These are phyloP conservation scores for Acanthacorydalis orientalis DNA, from an alignment of 2,888 invertebrate genomes.

Conservation along the genomic window DNA sequence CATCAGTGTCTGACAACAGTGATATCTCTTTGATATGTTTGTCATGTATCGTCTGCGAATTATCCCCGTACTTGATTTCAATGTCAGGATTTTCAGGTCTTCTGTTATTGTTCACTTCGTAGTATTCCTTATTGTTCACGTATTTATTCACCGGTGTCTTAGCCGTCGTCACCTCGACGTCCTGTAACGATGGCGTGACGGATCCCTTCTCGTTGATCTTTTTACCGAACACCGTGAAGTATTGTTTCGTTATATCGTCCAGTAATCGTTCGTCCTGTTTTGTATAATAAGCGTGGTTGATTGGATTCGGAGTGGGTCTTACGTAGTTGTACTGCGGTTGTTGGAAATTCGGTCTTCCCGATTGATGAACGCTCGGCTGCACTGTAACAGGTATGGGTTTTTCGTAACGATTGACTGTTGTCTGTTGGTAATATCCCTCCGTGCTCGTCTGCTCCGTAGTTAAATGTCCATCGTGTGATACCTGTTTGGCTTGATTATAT, in stretches of 20 bases:
- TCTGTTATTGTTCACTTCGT: constrained; percentile 7
- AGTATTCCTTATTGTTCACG: constrained; percentile 8
- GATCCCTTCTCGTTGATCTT: constrained; percentile 38
- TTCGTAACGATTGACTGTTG: constrained; percentile 7
- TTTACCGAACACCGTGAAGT: constrained; percentile 57
- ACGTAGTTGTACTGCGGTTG: constrained; percentile 17
- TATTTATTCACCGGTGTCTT: constrained; percentile 8
- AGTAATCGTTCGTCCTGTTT: constrained; percentile 47
- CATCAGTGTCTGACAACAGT: constrained; percentile 46
- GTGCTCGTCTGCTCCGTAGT: constrained; percentile 1
- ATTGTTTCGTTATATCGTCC: constrained; percentile 57
- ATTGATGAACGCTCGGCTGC: constrained; percentile 18
- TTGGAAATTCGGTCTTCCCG: constrained; percentile 19
- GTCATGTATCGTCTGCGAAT: constrained; percentile 14
- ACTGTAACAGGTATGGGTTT: constrained; percentile 20
- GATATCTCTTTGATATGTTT: constrained; percentile 21
- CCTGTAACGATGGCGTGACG: constrained; percentile 12
- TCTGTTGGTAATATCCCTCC: constrained; percentile 21
- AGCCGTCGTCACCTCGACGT: constrained; percentile 3
- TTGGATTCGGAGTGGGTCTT: constrained; percentile 35
- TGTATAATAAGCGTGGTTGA: constrained; percentile 46
- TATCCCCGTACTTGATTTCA: constrained; percentile 7
- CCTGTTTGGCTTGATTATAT: background rate
- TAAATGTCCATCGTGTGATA: background rate
- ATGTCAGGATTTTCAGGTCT: constrained; percentile 4